Evolutionary conservation across 2,888 invertebrate genomes (phyloP).

Genomic region (Unio pictorum): DNA sequence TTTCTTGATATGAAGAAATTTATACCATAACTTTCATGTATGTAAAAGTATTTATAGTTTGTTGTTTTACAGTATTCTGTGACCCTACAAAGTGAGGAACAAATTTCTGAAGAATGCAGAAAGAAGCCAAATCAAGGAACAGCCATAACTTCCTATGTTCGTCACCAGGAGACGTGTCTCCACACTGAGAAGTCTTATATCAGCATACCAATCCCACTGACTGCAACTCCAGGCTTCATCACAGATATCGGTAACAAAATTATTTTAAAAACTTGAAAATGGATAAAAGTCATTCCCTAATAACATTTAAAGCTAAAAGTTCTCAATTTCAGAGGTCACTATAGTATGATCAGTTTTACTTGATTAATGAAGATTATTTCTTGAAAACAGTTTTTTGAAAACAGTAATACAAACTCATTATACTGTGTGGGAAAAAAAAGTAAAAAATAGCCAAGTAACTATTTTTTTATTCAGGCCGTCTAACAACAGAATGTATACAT

Average conservation of each 20-base stretch:
- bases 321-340: no score
- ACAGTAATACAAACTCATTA: no score
- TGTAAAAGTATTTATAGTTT: not conserved
- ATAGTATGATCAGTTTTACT: no score
- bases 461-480: no score
- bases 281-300: not conserved
- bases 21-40: no score
- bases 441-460: no score
- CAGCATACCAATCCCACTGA: slow-evolving; percentile 92
- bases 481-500: no score
- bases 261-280: no score
- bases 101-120: slow-evolving; percentile 74
- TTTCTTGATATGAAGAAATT: no score
- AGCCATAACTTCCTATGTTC: slow-evolving; percentile 82
- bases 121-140: slow-evolving; percentile 71
- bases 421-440: no score
- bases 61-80: slow-evolving; percentile 80
- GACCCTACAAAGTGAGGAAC: slow-evolving; percentile 95
- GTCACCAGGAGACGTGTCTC: slow-evolving; percentile 93
- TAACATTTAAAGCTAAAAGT: not conserved
- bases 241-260: slow-evolving; percentile 83
- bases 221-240: slow-evolving; percentile 95
- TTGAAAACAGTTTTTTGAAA: no score
- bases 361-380: no score
- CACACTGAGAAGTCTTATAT: slow-evolving; percentile 88